A percentile compares a stretch with the other conserved stretches of the same genome.
Conservation (phyloP, 2,797 vertebrate genomes). For the Scolopax rusticola region DNA sequence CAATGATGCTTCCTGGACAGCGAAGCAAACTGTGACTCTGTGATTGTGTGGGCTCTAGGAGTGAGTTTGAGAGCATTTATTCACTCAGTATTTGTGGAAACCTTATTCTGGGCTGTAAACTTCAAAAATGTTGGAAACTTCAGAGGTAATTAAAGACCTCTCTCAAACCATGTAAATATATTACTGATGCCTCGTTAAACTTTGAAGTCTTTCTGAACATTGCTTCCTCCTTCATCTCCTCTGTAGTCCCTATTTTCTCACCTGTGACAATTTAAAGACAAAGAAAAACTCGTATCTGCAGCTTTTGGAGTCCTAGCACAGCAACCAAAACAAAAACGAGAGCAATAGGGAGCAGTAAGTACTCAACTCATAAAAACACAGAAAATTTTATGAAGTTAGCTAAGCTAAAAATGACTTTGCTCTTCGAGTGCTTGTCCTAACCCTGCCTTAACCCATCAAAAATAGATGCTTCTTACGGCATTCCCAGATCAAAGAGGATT, state of each 20-base stretch:
- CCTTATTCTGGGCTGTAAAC: neutral
- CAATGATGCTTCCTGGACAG: neutral
- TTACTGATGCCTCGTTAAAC: neutral
- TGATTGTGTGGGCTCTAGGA: neutral
- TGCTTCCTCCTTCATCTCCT: neutral
- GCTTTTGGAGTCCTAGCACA: neutral
- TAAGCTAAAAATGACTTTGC: neutral
- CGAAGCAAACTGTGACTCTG: neutral
- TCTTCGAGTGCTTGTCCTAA: neutral
- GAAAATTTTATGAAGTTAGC: neutral
- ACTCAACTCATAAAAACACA: neutral
- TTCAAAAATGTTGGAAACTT: neutral
- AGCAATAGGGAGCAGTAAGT: neutral
- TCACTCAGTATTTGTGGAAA: neutral
- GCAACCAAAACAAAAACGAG: neutral
- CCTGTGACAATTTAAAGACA: neutral
- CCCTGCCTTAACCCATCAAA: neutral
- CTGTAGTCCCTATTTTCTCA: neutral
- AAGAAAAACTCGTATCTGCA: neutral
- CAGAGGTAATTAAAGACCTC: neutral
- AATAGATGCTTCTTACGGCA: neutral
- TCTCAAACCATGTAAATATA: neutral
- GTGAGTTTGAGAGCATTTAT: neutral
- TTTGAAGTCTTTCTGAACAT: neutral
- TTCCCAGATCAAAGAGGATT: neutral